Conservation (phyloP, 2,797 vertebrate genomes). For the Coendou prehensilis region DNA sequence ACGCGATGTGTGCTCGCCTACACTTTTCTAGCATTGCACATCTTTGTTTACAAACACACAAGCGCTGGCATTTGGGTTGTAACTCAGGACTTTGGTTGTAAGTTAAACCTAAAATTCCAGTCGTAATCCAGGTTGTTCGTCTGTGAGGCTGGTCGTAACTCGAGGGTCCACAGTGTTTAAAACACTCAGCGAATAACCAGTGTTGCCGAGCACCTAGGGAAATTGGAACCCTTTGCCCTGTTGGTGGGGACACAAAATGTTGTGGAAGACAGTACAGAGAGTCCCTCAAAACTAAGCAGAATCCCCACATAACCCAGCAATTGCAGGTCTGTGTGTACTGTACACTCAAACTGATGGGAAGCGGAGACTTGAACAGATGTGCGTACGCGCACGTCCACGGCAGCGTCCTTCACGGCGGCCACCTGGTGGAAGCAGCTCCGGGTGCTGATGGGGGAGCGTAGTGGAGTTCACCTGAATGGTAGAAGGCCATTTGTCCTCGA, state of each 20-base stretch:
- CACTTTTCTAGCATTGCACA: too few relatives aligned
- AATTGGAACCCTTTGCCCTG: not conserved
- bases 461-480: not conserved
- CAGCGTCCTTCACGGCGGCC: too few relatives aligned
- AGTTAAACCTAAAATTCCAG: not conserved
- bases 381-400: not conserved
- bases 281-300: too few relatives aligned
- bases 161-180: not conserved
- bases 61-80: too few relatives aligned
- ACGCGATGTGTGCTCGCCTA: not conserved
- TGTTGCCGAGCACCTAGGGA: not conserved
- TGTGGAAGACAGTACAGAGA: not conserved
- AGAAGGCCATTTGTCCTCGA: not conserved
- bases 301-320: too few relatives aligned
- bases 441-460: too few relatives aligned
- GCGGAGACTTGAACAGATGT: not conserved
- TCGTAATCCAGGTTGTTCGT: not conserved
- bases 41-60: not conserved
- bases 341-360: not conserved
- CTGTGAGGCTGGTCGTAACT: too few relatives aligned
- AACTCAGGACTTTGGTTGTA: not conserved
- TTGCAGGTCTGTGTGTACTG: not conserved
- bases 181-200: not conserved
- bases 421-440: not conserved
- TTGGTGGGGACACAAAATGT: too few relatives aligned